A percentile compares a stretch with the other conserved stretches of the same genome.
Conservation (phyloP, 2,113 vertebrate species). For the Rostratula benghalensis region DNA sequence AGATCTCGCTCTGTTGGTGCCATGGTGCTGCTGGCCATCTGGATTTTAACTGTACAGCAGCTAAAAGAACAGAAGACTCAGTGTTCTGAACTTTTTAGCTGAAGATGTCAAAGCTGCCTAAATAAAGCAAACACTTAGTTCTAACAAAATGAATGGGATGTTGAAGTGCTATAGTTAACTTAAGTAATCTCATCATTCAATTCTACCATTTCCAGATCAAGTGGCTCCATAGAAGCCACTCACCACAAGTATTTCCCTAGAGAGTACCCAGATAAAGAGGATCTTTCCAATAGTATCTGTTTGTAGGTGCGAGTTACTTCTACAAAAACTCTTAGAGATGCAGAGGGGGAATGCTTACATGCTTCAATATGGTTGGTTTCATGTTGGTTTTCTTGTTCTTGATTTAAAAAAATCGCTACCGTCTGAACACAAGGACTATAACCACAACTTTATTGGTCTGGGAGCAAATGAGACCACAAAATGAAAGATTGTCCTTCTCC, state of each 20-base stretch:
- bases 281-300: neutral
- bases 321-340: neutral
- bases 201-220: neutral
- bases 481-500: neutral
- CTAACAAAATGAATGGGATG: neutral
- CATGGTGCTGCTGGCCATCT: too few relatives aligned
- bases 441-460: neutral
- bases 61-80: neutral
- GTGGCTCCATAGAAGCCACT: neutral
- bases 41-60: neutral
- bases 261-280: neutral
- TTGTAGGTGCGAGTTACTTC: neutral
- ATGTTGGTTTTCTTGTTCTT: neutral
- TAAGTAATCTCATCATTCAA: neutral
- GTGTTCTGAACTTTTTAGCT: neutral
- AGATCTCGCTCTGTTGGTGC: neutral
- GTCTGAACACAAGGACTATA: neutral
- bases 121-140: neutral
- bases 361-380: neutral
- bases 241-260: neutral
- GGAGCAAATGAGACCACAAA: neutral
- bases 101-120: neutral
- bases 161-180: neutral
- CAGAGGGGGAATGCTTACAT: neutral
- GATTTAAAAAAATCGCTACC: neutral